A percentile compares a stretch with the other conserved stretches of the same genome.
Conservation (phyloP, 2,113 vertebrate genomes). For the Silurus glanis region DNA sequence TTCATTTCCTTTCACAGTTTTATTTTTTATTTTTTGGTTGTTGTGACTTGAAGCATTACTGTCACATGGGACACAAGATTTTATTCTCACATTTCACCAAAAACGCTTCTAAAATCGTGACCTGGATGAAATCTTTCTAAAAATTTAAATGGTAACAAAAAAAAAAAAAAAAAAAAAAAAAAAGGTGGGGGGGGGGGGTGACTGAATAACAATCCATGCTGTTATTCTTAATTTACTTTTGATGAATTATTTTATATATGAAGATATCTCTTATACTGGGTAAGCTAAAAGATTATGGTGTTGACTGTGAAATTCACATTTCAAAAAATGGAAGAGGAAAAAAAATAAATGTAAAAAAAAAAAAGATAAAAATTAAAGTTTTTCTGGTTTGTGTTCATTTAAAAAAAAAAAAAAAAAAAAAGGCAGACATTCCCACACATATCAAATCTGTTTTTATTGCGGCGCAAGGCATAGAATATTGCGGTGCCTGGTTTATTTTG, state of each 20-base stretch:
- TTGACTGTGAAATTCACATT: constrained; percentile 56
- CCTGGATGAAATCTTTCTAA: constrained; percentile 30
- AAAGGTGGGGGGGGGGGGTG: constrained; percentile 32
- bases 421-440: background rate
- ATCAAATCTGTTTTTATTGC: background rate
- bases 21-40: background rate
- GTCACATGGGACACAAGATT: constrained; percentile 17
- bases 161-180: no score
- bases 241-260: constrained; percentile 56
- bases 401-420: background rate
- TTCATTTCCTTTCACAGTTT: background rate
- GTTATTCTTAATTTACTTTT: constrained; percentile 56
- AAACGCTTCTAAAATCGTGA: constrained; percentile 38
- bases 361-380: constrained; percentile 19
- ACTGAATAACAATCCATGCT: constrained; percentile 53
- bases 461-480: constrained; percentile 1
- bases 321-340: constrained; percentile 29
- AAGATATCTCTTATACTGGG: constrained; percentile 53
- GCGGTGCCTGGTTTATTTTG: background rate
- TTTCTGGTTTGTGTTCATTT: background rate
- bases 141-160: background rate
- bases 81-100: constrained; percentile 37
- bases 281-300: constrained; percentile 47
- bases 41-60: constrained; percentile 21
- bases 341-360: constrained; percentile 44